Percentiles rank a stretch among this genome's conserved stretches.
phyloP scores from a whole-genome alignment of 2,888 invertebrate genomes.

The Epistrophe eligans region DNA sequence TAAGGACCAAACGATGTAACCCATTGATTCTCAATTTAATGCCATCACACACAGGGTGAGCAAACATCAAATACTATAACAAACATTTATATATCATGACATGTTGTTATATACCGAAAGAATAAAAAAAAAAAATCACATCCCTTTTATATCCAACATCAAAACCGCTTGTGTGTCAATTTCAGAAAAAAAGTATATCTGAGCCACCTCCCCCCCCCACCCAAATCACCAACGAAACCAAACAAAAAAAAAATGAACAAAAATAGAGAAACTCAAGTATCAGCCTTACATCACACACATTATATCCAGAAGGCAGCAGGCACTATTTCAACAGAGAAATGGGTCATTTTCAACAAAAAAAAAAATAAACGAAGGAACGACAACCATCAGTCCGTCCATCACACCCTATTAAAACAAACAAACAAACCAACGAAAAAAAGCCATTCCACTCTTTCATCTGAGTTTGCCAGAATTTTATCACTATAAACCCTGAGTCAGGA shows the following conservation, averaged over 20 bases:
- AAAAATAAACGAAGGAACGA: not conserved
- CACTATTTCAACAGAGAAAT: slow-evolving; percentile 15
- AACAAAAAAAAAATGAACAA: not conserved
- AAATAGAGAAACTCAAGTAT: slow-evolving; percentile 15
- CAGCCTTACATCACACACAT: slow-evolving; percentile 26
- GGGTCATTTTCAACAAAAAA: slow-evolving; percentile 20
- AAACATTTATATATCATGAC: slow-evolving; percentile 17
- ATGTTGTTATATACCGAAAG: not conserved
- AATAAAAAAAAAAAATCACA: not conserved
- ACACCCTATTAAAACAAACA: slow-evolving; percentile 34
- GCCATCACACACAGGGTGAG: not conserved
- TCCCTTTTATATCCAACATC: slow-evolving; percentile 14
- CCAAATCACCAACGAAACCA: no score
- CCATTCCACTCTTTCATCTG: slow-evolving; percentile 20
- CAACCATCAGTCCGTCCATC: slow-evolving; percentile 16
- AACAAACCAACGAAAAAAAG: not conserved
- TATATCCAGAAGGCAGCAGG: slow-evolving; percentile 14
- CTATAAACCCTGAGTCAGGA: not conserved
- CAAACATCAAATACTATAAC: slow-evolving; percentile 12
- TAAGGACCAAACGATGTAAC: slow-evolving; percentile 30
- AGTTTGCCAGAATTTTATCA: not conserved
- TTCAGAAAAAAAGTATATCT: not conserved
- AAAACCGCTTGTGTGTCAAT: slow-evolving; percentile 37
- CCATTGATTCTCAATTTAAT: slow-evolving; percentile 42
- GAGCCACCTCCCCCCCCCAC: not conserved